These are phyloP conservation scores for Melinopterus prodromus DNA, from an alignment of 2,888 invertebrate genomes.

Conservation along the genomic window DNA sequence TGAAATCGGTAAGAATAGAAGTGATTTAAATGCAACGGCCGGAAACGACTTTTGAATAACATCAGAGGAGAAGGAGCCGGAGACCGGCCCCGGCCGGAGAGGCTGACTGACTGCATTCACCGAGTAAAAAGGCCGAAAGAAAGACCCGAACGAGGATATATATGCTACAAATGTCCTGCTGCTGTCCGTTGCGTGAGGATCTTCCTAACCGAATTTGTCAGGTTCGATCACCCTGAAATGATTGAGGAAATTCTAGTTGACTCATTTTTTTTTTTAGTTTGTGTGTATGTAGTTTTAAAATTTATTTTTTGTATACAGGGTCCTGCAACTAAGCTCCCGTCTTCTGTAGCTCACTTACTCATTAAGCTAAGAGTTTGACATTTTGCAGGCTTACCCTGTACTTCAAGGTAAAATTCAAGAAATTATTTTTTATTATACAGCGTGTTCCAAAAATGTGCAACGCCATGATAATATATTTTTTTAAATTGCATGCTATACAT, in stretches of 20 bases:
- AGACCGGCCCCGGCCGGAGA: not conserved
- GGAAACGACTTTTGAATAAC: slow-evolving; percentile 38
- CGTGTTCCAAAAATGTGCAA: too few relatives aligned
- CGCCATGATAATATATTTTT: too few relatives aligned
- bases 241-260: not conserved
- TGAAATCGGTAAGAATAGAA: slow-evolving; percentile 48
- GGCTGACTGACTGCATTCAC: not conserved
- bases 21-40: slow-evolving; percentile 47
- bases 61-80: slow-evolving; percentile 24
- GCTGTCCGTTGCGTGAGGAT: not conserved
- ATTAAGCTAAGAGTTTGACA: too few relatives aligned
- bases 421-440: too few relatives aligned
- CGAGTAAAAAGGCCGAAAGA: not conserved
- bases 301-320: too few relatives aligned
- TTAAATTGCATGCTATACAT: too few relatives aligned
- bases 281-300: too few relatives aligned
- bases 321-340: too few relatives aligned
- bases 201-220: not conserved
- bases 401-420: too few relatives aligned
- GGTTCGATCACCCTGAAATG: not conserved
- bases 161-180: not conserved
- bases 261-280: not conserved
- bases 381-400: too few relatives aligned
- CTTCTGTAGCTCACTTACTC: too few relatives aligned
- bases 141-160: not conserved